Base-by-base conservation (phyloP, 1,140 invertebrate genomes). In the Drosophila tani region DNA sequence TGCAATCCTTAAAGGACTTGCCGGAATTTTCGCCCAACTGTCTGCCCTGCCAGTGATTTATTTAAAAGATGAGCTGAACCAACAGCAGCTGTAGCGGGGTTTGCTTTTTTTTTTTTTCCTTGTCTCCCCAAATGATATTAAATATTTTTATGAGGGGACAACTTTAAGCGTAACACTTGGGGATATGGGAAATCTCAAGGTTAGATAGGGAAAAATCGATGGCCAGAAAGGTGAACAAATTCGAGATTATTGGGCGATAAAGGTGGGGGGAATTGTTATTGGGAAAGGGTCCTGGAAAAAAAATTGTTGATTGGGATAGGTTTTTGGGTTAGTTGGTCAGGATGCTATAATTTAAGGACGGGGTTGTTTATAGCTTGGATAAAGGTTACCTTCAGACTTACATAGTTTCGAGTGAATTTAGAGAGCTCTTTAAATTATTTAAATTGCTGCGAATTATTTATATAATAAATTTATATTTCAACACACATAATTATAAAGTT, bases 31-130 rank as follows among this genome's bases (percentile, higher is more conserved):
- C 21, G 43, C 32, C 29, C 17, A 55, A 56, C 53, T 56, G 53
- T 56, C 53, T 56, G 19, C 53, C 53, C 14, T 67, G 58, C 56
- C 77, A 80, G 70, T 73, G 63, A 86, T 86, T 71, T 82, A 77
- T 64, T 65, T 65, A 51, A 66, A 59, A 24, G 58, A 43, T 43
- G 47, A 55, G 41, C 32, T 27, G 43, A 35, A 40, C 24, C 51
- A 21, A 65, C 32, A 29, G 32, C 24, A 55, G 47, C 38, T 80
- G 46, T 38, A 56, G 53, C 35, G 14, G 29, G 27, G 27, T 29
- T 9, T 35, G 0, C 21, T 24, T 7, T 35, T 17, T 38, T 38
- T 14, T 38, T 38, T 1, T 21, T 55, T 3, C 51, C 12, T 38
- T 24, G 19, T 15, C 8, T 15, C 1, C 12, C 29, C 0, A 29